Conservation (phyloP, 1,140 invertebrate genomes). For the Anastrepha ludens region DNA sequence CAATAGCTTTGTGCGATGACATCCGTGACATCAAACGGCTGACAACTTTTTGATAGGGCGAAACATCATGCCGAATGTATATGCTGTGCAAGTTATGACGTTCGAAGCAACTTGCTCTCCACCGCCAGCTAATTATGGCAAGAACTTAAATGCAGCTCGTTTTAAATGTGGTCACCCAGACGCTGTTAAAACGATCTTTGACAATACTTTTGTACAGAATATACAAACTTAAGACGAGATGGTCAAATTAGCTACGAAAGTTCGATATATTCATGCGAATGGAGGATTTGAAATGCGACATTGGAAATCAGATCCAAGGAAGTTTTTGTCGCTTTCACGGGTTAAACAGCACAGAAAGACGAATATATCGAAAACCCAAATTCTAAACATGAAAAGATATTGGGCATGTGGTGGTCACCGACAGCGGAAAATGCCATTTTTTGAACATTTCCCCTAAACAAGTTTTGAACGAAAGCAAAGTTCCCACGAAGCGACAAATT, state of each 20-base stretch:
- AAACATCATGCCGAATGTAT: conserved; percentile 26
- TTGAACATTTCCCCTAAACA: conserved; percentile 6
- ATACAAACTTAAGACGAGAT: neutral
- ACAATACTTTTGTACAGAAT: conserved; percentile 25
- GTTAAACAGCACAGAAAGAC: neutral
- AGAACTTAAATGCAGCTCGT: conserved; percentile 6
- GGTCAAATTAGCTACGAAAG: conserved; percentile 56
- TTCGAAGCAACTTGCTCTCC: conserved; percentile 30
- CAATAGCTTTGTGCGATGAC: conserved; percentile 36
- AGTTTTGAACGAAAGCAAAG: neutral
- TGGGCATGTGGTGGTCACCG: conserved; percentile 54
- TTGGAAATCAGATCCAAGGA: conserved; percentile 54
- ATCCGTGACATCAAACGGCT: neutral
- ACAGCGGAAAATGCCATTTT: conserved; percentile 25
- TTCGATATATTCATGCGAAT: conserved; percentile 59
- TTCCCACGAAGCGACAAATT: conserved; percentile 56
- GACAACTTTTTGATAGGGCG: conserved; percentile 45
- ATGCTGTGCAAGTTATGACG: conserved; percentile 27
- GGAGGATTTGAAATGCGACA: conserved; percentile 60
- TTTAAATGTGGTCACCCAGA: neutral
- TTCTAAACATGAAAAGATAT: conserved; percentile 43
- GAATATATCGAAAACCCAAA: neutral
- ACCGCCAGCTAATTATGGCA: conserved; percentile 7
- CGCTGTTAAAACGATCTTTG: neutral
- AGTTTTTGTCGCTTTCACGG: neutral